These are phyloP conservation scores for Helostoma temminkii DNA, from an alignment of 2,797 vertebrate species.

Conservation along the genomic window DNA sequence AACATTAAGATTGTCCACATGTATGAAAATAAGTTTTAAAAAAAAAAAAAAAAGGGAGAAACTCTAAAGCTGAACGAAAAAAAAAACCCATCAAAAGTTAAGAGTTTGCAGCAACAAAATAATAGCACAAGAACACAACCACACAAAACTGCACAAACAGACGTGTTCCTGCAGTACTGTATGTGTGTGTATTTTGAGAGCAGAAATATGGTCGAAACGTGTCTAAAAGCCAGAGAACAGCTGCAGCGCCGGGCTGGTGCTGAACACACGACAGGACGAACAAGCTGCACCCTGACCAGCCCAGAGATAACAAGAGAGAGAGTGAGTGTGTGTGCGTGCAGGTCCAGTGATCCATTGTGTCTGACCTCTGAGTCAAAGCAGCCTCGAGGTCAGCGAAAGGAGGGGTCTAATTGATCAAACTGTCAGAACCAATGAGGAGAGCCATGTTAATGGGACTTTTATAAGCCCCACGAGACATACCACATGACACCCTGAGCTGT, in stretches of 20 bases:
- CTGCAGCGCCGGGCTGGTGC: conserved; percentile 32
- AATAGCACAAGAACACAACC: not conserved
- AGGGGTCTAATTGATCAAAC: conserved; percentile 95
- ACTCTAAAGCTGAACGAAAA: too few relatives aligned
- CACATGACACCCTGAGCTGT: conserved; percentile 84
- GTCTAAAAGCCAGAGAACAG: conserved; percentile 54
- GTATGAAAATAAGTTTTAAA: too few relatives aligned
- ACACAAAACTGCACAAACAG: not conserved
- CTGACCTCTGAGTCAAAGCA: conserved; percentile 90
- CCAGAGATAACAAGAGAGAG: conserved; percentile 41
- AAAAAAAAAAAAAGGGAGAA: too few relatives aligned
- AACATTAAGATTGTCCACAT: too few relatives aligned
- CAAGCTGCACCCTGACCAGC: conserved; percentile 45
- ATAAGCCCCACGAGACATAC: conserved; percentile 90
- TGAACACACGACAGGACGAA: conserved; percentile 32
- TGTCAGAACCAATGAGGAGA: conserved; percentile 95
- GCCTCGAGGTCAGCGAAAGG: conserved; percentile 89
- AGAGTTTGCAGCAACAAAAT: too few relatives aligned
- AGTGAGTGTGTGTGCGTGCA: conserved; percentile 54
- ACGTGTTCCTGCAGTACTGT: not conserved
- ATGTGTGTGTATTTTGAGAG: conserved; percentile 37
- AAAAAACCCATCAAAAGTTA: too few relatives aligned
- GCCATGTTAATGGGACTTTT: conserved; percentile 97
- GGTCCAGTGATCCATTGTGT: conserved; percentile 82
- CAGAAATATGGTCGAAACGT: conserved; percentile 53